These are phyloP conservation scores for Periphyllus acericola DNA, from an alignment of 2,888 invertebrate genomes.

Conservation along the genomic window DNA sequence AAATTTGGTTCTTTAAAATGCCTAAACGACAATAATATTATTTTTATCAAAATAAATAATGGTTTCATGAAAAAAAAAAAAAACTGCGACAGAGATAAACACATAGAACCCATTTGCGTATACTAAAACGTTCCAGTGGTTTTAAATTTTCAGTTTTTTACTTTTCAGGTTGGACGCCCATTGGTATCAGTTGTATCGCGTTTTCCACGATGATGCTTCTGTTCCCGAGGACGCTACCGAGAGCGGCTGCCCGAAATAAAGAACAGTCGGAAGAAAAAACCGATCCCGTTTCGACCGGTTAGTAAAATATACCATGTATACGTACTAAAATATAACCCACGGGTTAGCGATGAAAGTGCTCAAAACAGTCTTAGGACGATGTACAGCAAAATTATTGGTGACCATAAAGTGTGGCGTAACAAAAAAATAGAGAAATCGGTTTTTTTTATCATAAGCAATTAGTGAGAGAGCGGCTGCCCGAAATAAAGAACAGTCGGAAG, in stretches of 20 bases:
- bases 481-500: slow-evolving; percentile 24
- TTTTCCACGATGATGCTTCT: slow-evolving; percentile 67
- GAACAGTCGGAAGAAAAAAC: slow-evolving; percentile 21
- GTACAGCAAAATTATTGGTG: too few species aligned
- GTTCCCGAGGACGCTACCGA: slow-evolving; percentile 68
- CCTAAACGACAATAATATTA: not conserved
- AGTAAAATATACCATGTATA: too few species aligned
- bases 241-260: slow-evolving; percentile 58
- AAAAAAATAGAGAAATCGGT: too few species aligned
- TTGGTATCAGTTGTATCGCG: slow-evolving; percentile 64
- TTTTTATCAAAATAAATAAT: not conserved
- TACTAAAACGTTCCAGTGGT: too few species aligned
- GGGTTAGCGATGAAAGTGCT: too few species aligned
- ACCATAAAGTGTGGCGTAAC: too few species aligned
- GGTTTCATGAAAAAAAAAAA: not conserved
- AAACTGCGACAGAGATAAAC: too few species aligned
- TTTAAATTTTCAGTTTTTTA: too few species aligned
- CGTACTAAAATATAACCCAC: not conserved
- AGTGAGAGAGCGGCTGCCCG: slow-evolving; percentile 61
- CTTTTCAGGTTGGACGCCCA: slow-evolving; percentile 64
- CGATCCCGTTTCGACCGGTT: slow-evolving; percentile 36
- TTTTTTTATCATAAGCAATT: too few species aligned
- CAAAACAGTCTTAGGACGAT: too few species aligned
- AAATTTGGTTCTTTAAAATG: too few species aligned
- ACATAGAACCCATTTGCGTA: too few species aligned